Base-by-base conservation (phyloP, 1,140 invertebrate genomes). In the Monomorium pharaonis region DNA sequence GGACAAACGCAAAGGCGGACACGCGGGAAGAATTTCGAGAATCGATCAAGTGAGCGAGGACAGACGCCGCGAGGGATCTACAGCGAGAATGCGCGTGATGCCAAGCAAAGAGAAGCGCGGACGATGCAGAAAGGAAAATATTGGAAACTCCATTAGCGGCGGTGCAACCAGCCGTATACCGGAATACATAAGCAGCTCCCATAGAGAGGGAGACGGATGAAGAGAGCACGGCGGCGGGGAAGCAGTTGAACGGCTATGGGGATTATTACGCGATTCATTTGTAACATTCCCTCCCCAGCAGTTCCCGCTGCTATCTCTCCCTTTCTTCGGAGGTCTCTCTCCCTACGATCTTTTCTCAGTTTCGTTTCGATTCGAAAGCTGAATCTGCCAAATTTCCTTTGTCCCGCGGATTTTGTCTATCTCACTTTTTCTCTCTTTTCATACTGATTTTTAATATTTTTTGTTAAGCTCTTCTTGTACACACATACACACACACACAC, bases 391-490 rank as follows among this genome's bases (percentile, higher is more conserved):
- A 72, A 94, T 94, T 92, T 92, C 93, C 92, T 94, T 94, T 94
- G 91, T 89, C 91, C 88, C 91, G 92, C 69, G 93, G 92, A 86
- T 87, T 90, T 88, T 18, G n/a, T 47, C 12, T 14, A 2, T 9
- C 30, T 2, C 18, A 16, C 2, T 12, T 47, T n/a, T 54, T 14
- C 18, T 51, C 56, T 56, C 12, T 44, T n/a, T 6, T 27, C 3
- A 27, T 63, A 63, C 9, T 44, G 18, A 47, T 76, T 89, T n/a
- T n/a, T n/a, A n/a, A 12, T n/a, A 27, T 67, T 12, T 33, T 51
- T 69, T 85, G 86, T 88, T 86, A 94, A 94, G 93, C 94, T n/a
- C 91, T 93, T 89, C 92, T 94, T 93, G n/a, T n/a, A n/a, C n/a
- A n/a, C n/a, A n/a, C n/a, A n/a, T n/a, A n/a, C n/a, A n/a, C n/a